These are phyloP conservation scores for Bradypodion pumilum DNA, from an alignment of 2,797 vertebrate species.

Conservation along the genomic window DNA sequence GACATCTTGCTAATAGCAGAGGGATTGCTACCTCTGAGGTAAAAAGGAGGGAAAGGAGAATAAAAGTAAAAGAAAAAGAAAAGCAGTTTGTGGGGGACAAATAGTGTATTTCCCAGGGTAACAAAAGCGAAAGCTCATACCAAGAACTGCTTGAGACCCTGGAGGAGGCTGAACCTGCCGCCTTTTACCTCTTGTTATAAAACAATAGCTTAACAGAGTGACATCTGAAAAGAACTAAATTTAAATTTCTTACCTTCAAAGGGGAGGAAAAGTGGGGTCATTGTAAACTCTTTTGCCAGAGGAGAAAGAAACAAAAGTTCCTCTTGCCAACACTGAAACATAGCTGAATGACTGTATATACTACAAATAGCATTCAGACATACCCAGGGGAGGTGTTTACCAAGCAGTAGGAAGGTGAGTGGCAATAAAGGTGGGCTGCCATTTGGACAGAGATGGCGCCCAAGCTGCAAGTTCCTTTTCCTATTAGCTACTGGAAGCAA, in stretches of 20 bases:
- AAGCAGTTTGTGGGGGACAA: conserved; percentile 47
- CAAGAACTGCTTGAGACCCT: conserved; percentile 22
- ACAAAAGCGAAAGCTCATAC: conserved; percentile 36
- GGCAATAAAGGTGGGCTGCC: neutral
- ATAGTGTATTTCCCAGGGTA: conserved; percentile 59
- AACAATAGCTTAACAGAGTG: conserved; percentile 37
- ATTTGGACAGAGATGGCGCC: neutral
- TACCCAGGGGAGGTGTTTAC: neutral
- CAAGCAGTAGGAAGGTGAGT: neutral
- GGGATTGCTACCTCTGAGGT: conserved; percentile 76
- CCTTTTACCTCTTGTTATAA: conserved; percentile 40
- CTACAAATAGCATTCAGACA: neutral
- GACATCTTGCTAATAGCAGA: conserved; percentile 83
- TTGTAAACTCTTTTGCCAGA: conserved; percentile 8
- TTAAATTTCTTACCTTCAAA: conserved; percentile 50
- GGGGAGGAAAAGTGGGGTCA: conserved; percentile 24
- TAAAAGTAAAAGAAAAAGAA: conserved; percentile 50
- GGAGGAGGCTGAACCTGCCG: neutral
- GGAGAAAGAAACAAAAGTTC: conserved; percentile 21
- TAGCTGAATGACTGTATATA: conserved; percentile 24
- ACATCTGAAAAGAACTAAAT: conserved; percentile 58
- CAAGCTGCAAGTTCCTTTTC: neutral
- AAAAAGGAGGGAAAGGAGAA: conserved; percentile 51
- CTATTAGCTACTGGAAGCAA: no score
- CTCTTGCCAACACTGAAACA: neutral